Percentiles rank a stretch among this genome's conserved stretches.
These are phyloP conservation scores for Dicroscelio sp. DNA, from an alignment of 2,888 invertebrate species.

Conservation along the genomic window DNA sequence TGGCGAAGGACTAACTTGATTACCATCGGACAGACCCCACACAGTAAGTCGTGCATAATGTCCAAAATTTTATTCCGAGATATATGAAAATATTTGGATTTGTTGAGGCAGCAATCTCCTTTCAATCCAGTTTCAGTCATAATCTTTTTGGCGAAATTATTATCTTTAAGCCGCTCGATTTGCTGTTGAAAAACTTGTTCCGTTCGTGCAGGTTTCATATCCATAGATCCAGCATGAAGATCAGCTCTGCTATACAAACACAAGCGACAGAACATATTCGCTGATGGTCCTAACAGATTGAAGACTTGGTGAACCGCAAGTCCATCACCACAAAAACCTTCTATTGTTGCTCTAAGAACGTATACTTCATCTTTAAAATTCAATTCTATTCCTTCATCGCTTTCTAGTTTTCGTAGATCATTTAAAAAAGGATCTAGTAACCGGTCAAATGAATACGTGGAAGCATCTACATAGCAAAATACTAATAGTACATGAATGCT, in stretches of 20 bases:
- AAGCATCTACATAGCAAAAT: conserved; percentile 61
- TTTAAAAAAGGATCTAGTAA: conserved; percentile 72
- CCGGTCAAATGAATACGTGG: conserved; percentile 71
- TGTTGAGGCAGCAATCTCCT: conserved; percentile 59
- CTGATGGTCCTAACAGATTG: conserved; percentile 64
- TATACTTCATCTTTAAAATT: conserved; percentile 42
- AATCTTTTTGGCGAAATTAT: conserved; percentile 2
- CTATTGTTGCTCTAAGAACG: conserved; percentile 63
- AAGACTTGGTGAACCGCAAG: conserved; percentile 73
- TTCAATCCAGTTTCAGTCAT: conserved; percentile 60
- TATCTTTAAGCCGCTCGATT: conserved; percentile 5
- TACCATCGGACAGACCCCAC: conserved; percentile 74
- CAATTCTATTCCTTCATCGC: conserved; percentile 64
- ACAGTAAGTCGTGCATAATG: conserved; percentile 57
- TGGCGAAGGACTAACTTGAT: conserved; percentile 64
- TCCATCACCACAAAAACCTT: conserved; percentile 69
- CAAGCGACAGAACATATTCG: conserved; percentile 65
- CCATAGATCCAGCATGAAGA: conserved; percentile 11
- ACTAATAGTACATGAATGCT: conserved; percentile 65
- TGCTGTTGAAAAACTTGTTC: conserved; percentile 49
- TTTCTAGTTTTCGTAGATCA: conserved; percentile 66
- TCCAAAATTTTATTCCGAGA: conserved; percentile 66
- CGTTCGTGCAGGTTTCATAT: conserved; percentile 28
- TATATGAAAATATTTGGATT: conserved; percentile 49
- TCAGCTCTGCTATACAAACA: conserved; percentile 40